These are phyloP conservation scores for Dromas ardeola DNA, from an alignment of 2,113 vertebrate species.

Conservation along the genomic window DNA sequence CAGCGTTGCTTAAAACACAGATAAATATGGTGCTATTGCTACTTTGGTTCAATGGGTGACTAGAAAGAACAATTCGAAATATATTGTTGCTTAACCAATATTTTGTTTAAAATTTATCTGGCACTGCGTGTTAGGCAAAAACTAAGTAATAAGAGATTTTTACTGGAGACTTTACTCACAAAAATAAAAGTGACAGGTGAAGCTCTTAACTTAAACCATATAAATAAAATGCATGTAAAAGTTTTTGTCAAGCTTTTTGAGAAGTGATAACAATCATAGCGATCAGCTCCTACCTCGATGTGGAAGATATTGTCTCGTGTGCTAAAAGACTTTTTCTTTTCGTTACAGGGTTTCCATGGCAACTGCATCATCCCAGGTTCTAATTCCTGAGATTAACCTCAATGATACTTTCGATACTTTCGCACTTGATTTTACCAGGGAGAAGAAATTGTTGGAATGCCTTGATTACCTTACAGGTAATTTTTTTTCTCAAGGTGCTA, in stretches of 20 bases:
- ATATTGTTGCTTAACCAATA: background rate
- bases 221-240: background rate
- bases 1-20: conserved; percentile 25
- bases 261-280: background rate
- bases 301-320: background rate
- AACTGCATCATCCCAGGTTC: conserved; percentile 94
- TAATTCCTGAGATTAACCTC: conserved; percentile 98
- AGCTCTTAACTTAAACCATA: background rate
- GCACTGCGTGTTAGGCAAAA: background rate
- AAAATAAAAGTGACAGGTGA: background rate
- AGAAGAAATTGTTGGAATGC: conserved; percentile 96
- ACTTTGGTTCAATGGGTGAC: background rate
- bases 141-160: background rate
- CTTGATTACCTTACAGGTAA: conserved; percentile 98
- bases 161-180: background rate
- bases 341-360: conserved; percentile 94
- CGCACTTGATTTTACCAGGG: conserved; percentile 93
- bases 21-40: background rate
- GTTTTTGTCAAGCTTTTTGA: background rate
- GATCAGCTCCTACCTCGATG: background rate
- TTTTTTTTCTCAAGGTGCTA: background rate
- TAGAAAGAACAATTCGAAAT: background rate
- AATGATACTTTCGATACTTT: conserved; percentile 97
- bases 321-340: conserved; percentile 48
- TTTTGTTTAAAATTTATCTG: background rate